Evolutionary conservation across 2,797 vertebrate genomes (phyloP).

Genomic region (Chrosomus eos): DNA sequence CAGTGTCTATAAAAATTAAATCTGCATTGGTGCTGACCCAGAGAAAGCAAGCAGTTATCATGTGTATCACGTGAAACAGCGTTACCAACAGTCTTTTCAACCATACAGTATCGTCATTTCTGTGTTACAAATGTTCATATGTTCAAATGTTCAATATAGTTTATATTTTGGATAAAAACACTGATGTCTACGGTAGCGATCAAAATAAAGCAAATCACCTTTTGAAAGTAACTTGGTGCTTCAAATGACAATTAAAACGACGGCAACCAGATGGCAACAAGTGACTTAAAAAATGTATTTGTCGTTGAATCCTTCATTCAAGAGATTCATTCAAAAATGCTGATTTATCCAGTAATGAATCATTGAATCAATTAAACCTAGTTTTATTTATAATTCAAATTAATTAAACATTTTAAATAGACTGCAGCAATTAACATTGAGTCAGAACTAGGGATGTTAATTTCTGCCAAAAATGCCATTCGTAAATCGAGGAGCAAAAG

Average conservation of each 20-base stretch:
- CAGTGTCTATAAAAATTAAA: neutral
- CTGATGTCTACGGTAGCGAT: neutral
- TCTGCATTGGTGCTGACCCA: neutral
- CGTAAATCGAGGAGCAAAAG: no score
- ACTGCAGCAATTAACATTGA: neutral
- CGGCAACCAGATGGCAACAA: neutral
- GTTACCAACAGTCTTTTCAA: neutral
- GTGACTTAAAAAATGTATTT: neutral
- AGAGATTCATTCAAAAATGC: neutral
- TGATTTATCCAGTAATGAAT: neutral
- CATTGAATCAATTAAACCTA: neutral
- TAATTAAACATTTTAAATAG: neutral
- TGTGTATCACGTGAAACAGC: neutral
- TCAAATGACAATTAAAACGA: neutral
- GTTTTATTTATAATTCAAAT: neutral
- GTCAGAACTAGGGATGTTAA: no score
- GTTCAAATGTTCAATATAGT: no score
- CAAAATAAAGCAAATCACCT: neutral
- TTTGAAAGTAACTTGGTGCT: neutral
- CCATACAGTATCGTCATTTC: neutral
- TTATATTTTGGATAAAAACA: neutral
- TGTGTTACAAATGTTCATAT: neutral
- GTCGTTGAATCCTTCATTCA: neutral
- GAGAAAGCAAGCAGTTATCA: neutral
- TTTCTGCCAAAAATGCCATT: no score